Conservation (phyloP, 1,140 invertebrate species). For the Pseudomyrmex dendroicus region DNA sequence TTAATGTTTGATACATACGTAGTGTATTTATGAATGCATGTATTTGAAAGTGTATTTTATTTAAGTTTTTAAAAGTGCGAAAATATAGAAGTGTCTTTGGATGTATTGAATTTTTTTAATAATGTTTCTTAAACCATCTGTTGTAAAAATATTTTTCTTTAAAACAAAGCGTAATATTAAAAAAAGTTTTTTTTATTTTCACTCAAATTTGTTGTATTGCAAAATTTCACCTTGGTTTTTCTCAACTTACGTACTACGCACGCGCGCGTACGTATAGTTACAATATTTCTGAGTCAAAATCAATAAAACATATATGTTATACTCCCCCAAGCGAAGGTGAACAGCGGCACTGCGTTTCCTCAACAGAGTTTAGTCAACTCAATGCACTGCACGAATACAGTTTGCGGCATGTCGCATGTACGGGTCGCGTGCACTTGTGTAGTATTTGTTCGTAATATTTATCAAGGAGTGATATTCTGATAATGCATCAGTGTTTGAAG, state of each 20-base stretch:
- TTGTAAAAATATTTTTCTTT: no score
- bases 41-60: no score
- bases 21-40: no score
- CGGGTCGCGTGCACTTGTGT: neutral
- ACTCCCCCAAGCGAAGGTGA: slow-evolving; percentile 8
- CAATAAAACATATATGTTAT: slow-evolving; percentile 71
- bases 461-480: neutral
- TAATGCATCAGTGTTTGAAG: neutral
- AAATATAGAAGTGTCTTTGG: no score
- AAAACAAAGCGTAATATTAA: no score
- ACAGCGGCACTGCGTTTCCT: slow-evolving; percentile 62
- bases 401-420: neutral
- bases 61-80: no score
- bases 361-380: slow-evolving; percentile 69
- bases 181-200: neutral
- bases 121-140: no score
- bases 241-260: neutral
- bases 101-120: no score
- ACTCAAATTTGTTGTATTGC: neutral
- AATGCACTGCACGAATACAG: slow-evolving; percentile 45
- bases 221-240: slow-evolving; percentile 7
- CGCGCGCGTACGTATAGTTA: slow-evolving; percentile 66
- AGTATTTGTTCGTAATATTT: neutral
- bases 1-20: no score
- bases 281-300: slow-evolving; percentile 70